phyloP scores from a whole-genome alignment of 2,113 vertebrate species.

The Lamprotornis superbus region DNA sequence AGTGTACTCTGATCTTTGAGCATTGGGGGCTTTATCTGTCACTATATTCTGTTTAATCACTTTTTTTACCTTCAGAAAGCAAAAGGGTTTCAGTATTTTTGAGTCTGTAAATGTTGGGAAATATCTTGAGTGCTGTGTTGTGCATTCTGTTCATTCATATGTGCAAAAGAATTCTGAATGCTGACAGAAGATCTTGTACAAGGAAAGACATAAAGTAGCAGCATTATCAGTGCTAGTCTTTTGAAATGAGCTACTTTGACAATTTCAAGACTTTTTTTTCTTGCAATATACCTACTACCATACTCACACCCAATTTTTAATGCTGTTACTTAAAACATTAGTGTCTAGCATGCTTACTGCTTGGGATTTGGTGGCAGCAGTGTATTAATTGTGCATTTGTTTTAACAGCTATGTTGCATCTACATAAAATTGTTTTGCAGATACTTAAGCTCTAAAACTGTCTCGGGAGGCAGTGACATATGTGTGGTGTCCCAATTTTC shows the following conservation, averaged over 20 bases:
- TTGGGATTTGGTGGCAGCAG: neutral
- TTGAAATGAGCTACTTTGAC: neutral
- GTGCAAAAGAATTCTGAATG: neutral
- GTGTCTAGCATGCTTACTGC: neutral
- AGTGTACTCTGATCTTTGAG: neutral
- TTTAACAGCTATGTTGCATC: neutral
- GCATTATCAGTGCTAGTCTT: neutral
- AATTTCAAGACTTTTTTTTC: neutral
- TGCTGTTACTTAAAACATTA: neutral
- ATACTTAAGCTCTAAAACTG: neutral
- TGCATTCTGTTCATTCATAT: neutral
- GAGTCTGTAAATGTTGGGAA: neutral
- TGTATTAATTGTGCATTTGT: neutral
- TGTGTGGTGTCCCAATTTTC: neutral
- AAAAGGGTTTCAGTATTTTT: neutral
- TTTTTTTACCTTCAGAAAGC: neutral
- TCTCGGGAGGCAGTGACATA: neutral
- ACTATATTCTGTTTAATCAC: neutral
- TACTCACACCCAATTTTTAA: neutral
- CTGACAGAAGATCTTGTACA: neutral
- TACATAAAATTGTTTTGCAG: neutral
- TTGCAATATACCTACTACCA: neutral
- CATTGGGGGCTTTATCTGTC: neutral
- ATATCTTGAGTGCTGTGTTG: neutral
- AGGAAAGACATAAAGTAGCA: neutral